phyloP scores from a whole-genome alignment of 2,113 vertebrate genomes.

The Collichthys lucidus region DNA sequence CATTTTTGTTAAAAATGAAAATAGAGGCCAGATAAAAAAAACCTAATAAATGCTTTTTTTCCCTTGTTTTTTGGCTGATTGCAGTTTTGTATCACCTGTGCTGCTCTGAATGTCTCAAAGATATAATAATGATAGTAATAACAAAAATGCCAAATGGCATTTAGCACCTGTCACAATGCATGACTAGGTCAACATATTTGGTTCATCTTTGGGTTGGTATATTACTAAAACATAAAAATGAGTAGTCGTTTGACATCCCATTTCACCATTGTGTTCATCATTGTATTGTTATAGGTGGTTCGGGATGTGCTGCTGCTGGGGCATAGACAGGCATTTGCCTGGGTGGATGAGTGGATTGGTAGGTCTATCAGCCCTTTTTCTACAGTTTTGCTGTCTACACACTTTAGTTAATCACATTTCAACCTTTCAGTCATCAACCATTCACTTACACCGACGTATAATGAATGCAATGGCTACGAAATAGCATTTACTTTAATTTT shows the following conservation, averaged over 20 bases:
- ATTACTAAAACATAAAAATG: background rate
- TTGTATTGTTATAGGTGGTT: conserved; percentile 86
- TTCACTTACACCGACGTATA: background rate
- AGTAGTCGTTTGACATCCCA: background rate
- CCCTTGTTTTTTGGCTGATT: no score
- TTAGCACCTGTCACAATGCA: background rate
- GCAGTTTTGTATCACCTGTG: no score
- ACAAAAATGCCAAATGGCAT: background rate
- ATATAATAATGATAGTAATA: background rate
- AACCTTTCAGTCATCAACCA: background rate
- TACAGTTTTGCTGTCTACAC: background rate
- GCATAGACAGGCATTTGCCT: conserved; percentile 97
- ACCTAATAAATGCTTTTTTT: no score
- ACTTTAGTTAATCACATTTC: background rate
- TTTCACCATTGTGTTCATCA: background rate
- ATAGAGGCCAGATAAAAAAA: no score
- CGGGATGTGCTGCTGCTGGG: conserved; percentile 94
- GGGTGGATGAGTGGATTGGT: conserved; percentile 99
- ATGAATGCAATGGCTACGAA: background rate
- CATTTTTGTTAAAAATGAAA: background rate
- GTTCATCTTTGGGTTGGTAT: background rate
- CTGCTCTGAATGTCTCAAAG: background rate
- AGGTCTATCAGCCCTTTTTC: conserved; percentile 68
- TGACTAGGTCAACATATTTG: background rate
- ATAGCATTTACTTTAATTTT: background rate